Conservation (phyloP, 1,140 invertebrate genomes). For the Diorhabda carinulata region DNA sequence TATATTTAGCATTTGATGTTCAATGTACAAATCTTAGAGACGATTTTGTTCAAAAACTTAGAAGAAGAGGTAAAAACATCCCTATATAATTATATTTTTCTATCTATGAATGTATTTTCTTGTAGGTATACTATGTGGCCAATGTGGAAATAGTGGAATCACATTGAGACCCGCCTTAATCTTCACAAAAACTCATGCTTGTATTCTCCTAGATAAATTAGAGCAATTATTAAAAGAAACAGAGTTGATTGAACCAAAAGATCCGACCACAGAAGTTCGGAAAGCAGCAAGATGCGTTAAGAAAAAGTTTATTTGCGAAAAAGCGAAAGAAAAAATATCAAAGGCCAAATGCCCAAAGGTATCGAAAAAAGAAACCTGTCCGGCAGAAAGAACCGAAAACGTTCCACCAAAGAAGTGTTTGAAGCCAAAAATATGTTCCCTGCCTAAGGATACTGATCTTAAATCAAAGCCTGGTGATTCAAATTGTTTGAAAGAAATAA, state of each 20-base stretch:
- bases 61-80: conserved; percentile 63
- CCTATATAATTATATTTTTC: not conserved
- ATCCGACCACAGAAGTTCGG: not conserved
- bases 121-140: conserved; percentile 81
- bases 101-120: conserved; percentile 6
- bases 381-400: not conserved
- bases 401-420: not conserved
- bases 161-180: conserved; percentile 87
- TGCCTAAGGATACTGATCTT: not conserved
- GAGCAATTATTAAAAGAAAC: conserved; percentile 67
- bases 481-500: not conserved
- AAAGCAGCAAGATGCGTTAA: not conserved
- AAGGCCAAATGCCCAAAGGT: not conserved
- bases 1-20: conserved; percentile 85
- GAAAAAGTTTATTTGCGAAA: not conserved
- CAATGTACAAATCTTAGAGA: conserved; percentile 66
- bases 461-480: not conserved
- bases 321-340: not conserved
- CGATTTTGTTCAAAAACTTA: conserved; percentile 68
- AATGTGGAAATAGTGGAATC: conserved; percentile 76
- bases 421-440: not conserved
- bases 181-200: conserved; percentile 83
- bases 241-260: conserved; percentile 35
- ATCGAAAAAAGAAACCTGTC: too few species aligned
- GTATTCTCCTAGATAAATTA: conserved; percentile 86